Percentiles rank a stretch among this genome's conserved stretches.
These are phyloP conservation scores for Doryteuthis pealeii DNA, from an alignment of 1,140 invertebrate genomes.

Conservation along the genomic window DNA sequence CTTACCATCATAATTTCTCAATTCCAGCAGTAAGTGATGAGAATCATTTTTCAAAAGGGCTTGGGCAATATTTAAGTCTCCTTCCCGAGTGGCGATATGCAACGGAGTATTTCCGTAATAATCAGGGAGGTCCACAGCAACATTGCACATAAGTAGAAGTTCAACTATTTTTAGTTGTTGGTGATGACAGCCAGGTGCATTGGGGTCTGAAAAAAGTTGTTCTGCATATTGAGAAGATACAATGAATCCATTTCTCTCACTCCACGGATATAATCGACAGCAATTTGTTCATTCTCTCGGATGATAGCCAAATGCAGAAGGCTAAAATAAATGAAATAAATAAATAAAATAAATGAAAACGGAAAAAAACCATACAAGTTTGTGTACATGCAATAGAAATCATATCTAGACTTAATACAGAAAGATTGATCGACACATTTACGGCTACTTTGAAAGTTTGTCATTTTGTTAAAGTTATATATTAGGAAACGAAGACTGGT, in stretches of 20 bases:
- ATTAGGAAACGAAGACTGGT: no score
- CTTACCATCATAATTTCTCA: conserved; percentile 78
- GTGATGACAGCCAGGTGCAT: conserved; percentile 75
- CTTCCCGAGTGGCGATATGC: conserved; percentile 62
- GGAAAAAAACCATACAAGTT: no score
- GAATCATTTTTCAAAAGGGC: conserved; percentile 63
- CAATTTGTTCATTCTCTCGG: conserved; percentile 26
- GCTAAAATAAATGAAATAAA: conserved; percentile 27
- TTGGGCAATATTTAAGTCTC: conserved; percentile 67
- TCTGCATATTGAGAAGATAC: conserved; percentile 31
- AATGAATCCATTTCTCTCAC: conserved; percentile 29
- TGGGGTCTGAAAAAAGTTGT: conserved; percentile 63
- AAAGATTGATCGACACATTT: no score
- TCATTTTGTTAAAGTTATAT: no score
- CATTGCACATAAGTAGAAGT: conserved; percentile 71
- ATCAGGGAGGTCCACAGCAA: conserved; percentile 53
- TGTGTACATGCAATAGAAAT: no score
- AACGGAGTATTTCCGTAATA: conserved; percentile 47
- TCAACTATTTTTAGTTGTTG: conserved; percentile 67
- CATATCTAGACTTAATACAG: no score
- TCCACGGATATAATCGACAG: conserved; percentile 31
- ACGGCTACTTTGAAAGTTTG: no score
- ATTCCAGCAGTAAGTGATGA: conserved; percentile 65
- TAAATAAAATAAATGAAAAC: no score
- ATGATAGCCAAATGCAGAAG: conserved; percentile 48